Evolutionary conservation across 2,797 vertebrate species (phyloP).

Genomic region (Podargus strigoides): DNA sequence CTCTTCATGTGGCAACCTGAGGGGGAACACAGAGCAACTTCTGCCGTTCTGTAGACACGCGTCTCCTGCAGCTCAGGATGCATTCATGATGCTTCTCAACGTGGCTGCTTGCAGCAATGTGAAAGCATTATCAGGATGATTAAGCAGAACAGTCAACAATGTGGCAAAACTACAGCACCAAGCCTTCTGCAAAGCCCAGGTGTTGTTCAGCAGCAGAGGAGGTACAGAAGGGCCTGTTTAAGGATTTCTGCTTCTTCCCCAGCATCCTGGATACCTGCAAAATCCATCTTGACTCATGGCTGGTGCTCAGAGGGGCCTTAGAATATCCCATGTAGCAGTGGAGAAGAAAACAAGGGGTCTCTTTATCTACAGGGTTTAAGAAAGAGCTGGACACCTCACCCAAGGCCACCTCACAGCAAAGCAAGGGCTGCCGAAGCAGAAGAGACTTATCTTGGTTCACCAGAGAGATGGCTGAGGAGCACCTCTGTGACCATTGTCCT

Average conservation of each 20-base stretch:
- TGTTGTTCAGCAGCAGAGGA: not conserved
- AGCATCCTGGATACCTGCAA: not conserved
- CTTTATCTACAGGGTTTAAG: not conserved
- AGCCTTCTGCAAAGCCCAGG: not conserved
- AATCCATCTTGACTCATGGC: not conserved
- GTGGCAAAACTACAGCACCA: not conserved
- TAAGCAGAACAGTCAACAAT: not conserved
- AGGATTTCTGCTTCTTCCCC: not conserved
- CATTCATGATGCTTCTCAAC: not conserved
- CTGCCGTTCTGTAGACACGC: not conserved
- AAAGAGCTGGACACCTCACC: not conserved
- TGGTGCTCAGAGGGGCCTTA: not conserved
- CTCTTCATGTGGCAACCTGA: accelerated
- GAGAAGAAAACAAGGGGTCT: not conserved
- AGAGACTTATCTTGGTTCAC: not conserved
- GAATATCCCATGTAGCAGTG: not conserved
- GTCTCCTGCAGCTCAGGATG: not conserved
- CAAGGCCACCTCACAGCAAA: not conserved
- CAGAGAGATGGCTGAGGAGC: not conserved
- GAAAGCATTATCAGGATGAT: not conserved
- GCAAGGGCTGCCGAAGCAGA: not conserved
- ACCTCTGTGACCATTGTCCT: not conserved
- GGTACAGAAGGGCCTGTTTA: not conserved
- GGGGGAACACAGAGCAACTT: not conserved
- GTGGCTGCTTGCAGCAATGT: not conserved